These are phyloP conservation scores for Deroplatys truncata DNA, from an alignment of 2,888 invertebrate species.

Conservation along the genomic window DNA sequence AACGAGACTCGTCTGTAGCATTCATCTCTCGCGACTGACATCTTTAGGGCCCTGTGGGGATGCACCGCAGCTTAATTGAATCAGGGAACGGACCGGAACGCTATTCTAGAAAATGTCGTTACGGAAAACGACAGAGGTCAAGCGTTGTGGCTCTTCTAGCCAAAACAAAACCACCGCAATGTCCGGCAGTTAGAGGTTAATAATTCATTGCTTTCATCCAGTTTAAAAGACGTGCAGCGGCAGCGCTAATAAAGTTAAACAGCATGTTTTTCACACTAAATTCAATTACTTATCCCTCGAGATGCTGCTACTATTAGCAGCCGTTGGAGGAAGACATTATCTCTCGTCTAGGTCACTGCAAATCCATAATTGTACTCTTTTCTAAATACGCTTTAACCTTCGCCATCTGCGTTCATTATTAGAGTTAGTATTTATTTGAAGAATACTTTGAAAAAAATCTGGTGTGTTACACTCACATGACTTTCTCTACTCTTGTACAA, in stretches of 20 bases:
- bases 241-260: neutral
- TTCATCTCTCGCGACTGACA: neutral
- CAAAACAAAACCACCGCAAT: neutral
- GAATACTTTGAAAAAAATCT: no score
- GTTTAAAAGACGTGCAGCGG: neutral
- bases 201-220: neutral
- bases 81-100: neutral
- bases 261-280: neutral
- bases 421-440: no score
- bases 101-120: neutral
- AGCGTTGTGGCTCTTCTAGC: neutral
- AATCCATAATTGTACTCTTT: no score
- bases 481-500: no score
- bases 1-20: neutral
- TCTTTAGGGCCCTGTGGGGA: neutral
- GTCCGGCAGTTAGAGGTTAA: neutral
- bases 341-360: no score
- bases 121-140: neutral
- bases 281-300: neutral
- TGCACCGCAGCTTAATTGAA: neutral
- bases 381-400: no score
- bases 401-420: no score
- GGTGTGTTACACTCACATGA: no score
- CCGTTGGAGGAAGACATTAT: no score
- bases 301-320: neutral